Percentiles rank a stretch among this genome's conserved stretches.
phyloP scores from a whole-genome alignment of 2,888 invertebrate species.

The Mimumesa dahlbomi region DNA sequence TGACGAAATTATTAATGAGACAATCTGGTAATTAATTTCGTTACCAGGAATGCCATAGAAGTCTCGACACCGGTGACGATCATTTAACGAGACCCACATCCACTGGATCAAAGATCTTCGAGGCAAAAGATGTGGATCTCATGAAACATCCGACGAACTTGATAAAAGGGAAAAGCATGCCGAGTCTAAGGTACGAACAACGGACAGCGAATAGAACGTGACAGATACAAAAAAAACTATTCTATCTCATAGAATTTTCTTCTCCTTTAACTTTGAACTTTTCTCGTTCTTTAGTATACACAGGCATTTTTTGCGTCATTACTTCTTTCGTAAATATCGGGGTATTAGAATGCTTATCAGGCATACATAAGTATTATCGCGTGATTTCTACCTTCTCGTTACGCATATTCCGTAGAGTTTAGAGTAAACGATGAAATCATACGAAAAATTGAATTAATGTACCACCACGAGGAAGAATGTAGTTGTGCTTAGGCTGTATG shows the following conservation, averaged over 20 bases:
- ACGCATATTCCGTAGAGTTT: constrained; percentile 36
- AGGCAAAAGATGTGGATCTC: constrained; percentile 81
- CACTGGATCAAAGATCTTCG: constrained; percentile 84
- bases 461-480: constrained; percentile 17
- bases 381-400: constrained; percentile 32
- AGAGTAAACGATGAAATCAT: constrained; percentile 20
- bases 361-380: constrained; percentile 43
- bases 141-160: constrained; percentile 85
- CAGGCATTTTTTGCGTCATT: constrained; percentile 37
- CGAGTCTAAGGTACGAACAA: constrained; percentile 90
- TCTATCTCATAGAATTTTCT: constrained; percentile 30
- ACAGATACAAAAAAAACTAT: constrained; percentile 13
- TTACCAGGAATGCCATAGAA: constrained; percentile 92
- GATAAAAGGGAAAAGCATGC: constrained; percentile 98
- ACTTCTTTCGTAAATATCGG: not conserved
- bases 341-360: not conserved
- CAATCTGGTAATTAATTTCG: too few species aligned
- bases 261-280: constrained; percentile 35
- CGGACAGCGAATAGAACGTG: not conserved
- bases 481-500: constrained; percentile 59
- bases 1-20: too few species aligned
- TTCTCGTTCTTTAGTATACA: constrained; percentile 54
- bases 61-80: constrained; percentile 90
- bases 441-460: constrained; percentile 22
- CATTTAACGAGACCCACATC: constrained; percentile 88